Percentiles rank a stretch among this genome's conserved stretches.
These are phyloP conservation scores for Ceyx melanurus DNA, from an alignment of 2,113 vertebrate species.

Conservation along the genomic window DNA sequence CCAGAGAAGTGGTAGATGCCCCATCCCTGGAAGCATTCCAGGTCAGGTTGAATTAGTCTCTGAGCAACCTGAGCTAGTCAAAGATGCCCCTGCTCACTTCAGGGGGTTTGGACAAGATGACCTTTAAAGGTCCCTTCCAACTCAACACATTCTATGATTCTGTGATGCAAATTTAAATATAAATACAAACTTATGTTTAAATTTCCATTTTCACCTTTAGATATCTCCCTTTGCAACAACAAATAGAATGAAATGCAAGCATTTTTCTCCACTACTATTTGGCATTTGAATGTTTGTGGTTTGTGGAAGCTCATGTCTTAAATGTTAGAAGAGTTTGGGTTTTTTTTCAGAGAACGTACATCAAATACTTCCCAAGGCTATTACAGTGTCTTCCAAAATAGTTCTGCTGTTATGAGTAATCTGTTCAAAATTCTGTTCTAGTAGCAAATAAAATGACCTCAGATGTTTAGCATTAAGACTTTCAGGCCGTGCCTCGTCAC, in stretches of 20 bases:
- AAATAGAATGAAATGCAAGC: neutral
- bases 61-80: neutral
- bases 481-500: neutral
- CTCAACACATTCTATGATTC: neutral
- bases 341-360: neutral
- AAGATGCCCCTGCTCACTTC: neutral
- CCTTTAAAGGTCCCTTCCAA: neutral
- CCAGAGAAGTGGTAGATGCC: neutral
- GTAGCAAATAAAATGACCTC: neutral
- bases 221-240: neutral
- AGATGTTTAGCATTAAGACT: neutral
- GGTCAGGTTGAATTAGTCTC: neutral
- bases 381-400: neutral
- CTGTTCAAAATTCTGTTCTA: neutral
- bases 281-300: neutral
- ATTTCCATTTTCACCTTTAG: conserved; percentile 49
- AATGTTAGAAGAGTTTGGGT: neutral
- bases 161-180: neutral
- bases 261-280: neutral
- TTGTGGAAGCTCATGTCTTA: neutral
- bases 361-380: neutral
- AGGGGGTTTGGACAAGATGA: neutral
- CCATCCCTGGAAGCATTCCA: neutral
- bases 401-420: neutral
- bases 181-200: conserved; percentile 35